Conservation (phyloP, 2,797 vertebrate genomes). For the Antrozous pallidus region DNA sequence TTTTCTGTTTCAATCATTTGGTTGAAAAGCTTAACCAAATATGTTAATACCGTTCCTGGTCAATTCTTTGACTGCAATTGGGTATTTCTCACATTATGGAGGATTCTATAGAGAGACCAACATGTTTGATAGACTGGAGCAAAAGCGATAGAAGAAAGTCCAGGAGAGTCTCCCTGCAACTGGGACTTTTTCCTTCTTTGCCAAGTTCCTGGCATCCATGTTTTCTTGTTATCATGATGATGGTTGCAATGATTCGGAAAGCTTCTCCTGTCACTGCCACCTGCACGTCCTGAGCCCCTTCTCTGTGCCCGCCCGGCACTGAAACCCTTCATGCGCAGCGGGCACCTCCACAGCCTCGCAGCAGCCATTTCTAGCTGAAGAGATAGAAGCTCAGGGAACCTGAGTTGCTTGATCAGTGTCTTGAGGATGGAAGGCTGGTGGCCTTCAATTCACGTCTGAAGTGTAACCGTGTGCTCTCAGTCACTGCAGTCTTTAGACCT, state of each 20-base stretch:
- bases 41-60: not conserved
- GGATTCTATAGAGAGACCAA: not conserved
- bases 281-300: not conserved
- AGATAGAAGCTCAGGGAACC: not conserved
- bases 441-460: not conserved
- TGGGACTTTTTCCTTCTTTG: not conserved
- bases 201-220: not conserved
- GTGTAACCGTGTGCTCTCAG: not conserved
- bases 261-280: not conserved
- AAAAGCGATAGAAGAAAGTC: not conserved
- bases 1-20: not conserved
- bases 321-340: not conserved
- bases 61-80: not conserved
- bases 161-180: not conserved
- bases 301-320: not conserved
- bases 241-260: not conserved
- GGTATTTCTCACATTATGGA: conserved; percentile 7
- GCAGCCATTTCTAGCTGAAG: not conserved
- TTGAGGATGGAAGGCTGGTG: not conserved
- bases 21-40: conserved; percentile 4
- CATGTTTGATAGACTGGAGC: not conserved
- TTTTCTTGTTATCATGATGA: not conserved
- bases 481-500: not conserved
- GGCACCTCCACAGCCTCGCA: not conserved
- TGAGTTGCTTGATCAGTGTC: not conserved